A percentile compares a stretch with the other conserved stretches of the same genome.
Evolutionary conservation across 1,140 invertebrate species (phyloP).

Genomic region (Caenorhabditis briggsae): DNA sequence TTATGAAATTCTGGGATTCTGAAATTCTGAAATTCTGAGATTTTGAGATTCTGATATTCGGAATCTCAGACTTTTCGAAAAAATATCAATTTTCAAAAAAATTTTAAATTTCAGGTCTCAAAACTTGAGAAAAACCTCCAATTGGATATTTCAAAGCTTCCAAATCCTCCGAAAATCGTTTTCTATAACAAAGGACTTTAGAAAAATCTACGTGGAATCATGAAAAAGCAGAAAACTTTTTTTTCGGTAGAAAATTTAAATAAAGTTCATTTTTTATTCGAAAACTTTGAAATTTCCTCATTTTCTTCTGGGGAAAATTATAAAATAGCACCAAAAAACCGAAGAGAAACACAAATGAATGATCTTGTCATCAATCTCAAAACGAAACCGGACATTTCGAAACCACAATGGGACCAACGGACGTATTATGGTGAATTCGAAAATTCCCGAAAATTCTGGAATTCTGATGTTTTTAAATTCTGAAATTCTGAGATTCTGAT

Average conservation of each 20-base stretch:
- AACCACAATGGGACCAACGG: constrained; percentile 43
- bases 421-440: constrained; percentile 57
- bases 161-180: constrained; percentile 56
- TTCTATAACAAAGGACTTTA: constrained; percentile 66
- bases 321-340: too few relatives aligned
- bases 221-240: background rate
- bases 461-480: too few relatives aligned
- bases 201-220: background rate
- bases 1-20: too few relatives aligned
- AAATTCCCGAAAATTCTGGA: too few relatives aligned
- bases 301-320: background rate
- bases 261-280: constrained; percentile 3
- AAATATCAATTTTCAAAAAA: background rate
- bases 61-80: background rate
- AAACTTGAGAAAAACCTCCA: constrained; percentile 49
- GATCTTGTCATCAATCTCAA: constrained; percentile 44
- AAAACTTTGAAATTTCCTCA: background rate
- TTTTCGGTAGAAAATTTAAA: background rate
- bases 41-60: too few relatives aligned
- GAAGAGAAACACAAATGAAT: background rate
- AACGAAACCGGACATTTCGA: constrained; percentile 42
- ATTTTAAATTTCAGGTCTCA: constrained; percentile 2
- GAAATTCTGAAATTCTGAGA: too few relatives aligned
- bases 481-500: too few relatives aligned
- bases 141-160: constrained; percentile 5